These are phyloP conservation scores for Sarcophaga subvicina DNA, from an alignment of 2,888 invertebrate genomes.

Conservation along the genomic window DNA sequence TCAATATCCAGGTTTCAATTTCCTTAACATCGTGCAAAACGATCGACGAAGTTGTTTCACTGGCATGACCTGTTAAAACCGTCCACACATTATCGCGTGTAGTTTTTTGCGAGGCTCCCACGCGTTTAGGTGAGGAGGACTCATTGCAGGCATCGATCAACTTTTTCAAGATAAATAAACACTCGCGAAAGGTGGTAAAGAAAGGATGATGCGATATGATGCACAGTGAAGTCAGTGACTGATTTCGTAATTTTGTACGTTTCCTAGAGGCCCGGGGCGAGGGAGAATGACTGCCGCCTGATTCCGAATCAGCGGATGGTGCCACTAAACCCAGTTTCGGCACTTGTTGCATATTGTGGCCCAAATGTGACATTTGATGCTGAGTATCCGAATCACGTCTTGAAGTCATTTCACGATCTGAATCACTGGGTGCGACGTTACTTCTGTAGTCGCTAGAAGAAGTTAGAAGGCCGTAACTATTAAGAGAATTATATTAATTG, in stretches of 20 bases:
- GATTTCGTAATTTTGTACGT: conserved; percentile 92
- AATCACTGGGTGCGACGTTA: conserved; percentile 94
- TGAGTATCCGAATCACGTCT: conserved; percentile 86
- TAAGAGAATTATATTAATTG: conserved; percentile 77
- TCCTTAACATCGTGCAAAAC: conserved; percentile 98
- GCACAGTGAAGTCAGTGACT: conserved; percentile 98
- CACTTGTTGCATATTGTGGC: conserved; percentile 76
- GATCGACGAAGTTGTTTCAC: conserved; percentile 91
- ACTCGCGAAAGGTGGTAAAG: conserved; percentile 98
- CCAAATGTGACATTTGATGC: conserved; percentile 71
- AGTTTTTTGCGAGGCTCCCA: conserved; percentile 93
- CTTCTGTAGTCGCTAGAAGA: conserved; percentile 94
- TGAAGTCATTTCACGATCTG: conserved; percentile 92
- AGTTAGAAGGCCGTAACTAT: conserved; percentile 82
- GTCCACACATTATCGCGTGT: conserved; percentile 98
- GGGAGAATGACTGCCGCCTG: conserved; percentile 93
- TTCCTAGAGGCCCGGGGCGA: conserved; percentile 92
- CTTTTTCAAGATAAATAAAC: conserved; percentile 96
- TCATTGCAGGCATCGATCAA: conserved; percentile 99
- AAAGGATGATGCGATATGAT: conserved; percentile 99
- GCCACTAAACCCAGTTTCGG: conserved; percentile 86
- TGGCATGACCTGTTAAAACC: conserved; percentile 92
- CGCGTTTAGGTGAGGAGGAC: conserved; percentile 92
- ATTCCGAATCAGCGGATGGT: conserved; percentile 90
- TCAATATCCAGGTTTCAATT: conserved; percentile 99